Conservation (phyloP, 2,113 vertebrate genomes). For the Motacilla alba region DNA sequence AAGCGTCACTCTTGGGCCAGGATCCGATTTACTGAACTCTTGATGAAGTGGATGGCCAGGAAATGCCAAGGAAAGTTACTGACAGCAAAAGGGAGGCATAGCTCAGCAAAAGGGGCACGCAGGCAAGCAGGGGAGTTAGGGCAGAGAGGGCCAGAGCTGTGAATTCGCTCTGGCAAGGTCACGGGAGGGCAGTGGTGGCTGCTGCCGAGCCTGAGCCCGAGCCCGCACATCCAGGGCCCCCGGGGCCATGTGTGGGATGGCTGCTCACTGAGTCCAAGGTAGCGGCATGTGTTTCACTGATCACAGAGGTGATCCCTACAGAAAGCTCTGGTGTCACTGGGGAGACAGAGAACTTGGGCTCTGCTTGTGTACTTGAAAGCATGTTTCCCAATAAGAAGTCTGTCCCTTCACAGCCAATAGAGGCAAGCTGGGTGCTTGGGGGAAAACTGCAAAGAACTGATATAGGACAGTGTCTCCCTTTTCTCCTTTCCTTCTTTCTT, state of each 20-base stretch:
- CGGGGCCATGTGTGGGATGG: accelerated
- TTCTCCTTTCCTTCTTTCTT: background rate
- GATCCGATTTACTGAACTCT: background rate
- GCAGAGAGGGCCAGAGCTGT: background rate
- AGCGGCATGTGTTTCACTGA: accelerated
- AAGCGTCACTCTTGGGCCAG: background rate
- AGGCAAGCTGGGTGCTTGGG: background rate
- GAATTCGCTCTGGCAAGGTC: background rate
- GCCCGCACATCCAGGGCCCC: accelerated
- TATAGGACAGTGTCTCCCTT: accelerated
- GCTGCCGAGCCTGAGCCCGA: background rate
- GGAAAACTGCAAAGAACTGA: background rate
- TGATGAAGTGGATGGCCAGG: background rate
- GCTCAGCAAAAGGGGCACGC: background rate
- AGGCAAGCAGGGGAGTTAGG: background rate
- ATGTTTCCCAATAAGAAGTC: background rate
- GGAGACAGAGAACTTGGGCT: background rate
- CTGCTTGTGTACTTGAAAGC: background rate
- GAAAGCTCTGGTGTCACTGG: background rate
- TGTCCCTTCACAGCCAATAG: background rate
- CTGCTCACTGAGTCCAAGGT: background rate
- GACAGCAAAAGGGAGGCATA: background rate
- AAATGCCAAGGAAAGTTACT: background rate
- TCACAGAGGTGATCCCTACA: background rate
- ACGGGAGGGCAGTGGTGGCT: accelerated